Base-by-base conservation (phyloP, 2,888 invertebrate genomes). In the Hylaea fasciaria region DNA sequence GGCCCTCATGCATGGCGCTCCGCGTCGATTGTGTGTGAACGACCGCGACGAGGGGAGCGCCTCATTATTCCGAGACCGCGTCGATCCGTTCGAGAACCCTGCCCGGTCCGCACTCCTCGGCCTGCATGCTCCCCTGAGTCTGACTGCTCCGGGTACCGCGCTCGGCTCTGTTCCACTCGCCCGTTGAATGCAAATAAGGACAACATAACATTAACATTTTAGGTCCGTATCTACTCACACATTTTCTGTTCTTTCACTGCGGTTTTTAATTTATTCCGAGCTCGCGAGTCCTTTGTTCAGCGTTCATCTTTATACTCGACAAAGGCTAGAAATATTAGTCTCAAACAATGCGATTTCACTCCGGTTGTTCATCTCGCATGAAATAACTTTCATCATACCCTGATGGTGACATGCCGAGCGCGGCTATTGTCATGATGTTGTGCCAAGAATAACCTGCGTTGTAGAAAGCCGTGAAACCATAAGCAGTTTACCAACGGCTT, bases 1-100 rank as follows among this genome's bases (percentile, higher is more conserved):
- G 83, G 82, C 83, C 81, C 85, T 82, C 77, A 76, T 81, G 81
- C 77, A 77, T 80, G 81, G 80, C 78, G 81, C 78, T 85, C 76
- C 82, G 80, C 82, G 83, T 85, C 86, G 86, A 86, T 87, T 87
- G 86, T 90, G 89, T 91, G 91, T 90, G 90, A 91, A 91, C 91
- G 89, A 90, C 89, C 90, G 88, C 83, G 81, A 68, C 82, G 83
- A 86, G 86, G 91, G 90, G 90, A 85, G 84, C 84, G 85, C 83
- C 80, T 86, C 91, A 91, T 91, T 91, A 91, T 90, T 81, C 87
- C 80, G 82, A 82, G 85, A 77, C 83, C 81, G 81, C 79, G 86
- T 82, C 82, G 87, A 86, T 87, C 76, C 80, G 83, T 80, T 85
- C 82, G 86, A 86, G 86, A 82, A 85, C 83, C 85, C 87, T 86